Evolutionary conservation across 2,797 vertebrate species (phyloP), one percentile per base, ranked within the genome.

Genomic region (Mus minutoides): DNA sequence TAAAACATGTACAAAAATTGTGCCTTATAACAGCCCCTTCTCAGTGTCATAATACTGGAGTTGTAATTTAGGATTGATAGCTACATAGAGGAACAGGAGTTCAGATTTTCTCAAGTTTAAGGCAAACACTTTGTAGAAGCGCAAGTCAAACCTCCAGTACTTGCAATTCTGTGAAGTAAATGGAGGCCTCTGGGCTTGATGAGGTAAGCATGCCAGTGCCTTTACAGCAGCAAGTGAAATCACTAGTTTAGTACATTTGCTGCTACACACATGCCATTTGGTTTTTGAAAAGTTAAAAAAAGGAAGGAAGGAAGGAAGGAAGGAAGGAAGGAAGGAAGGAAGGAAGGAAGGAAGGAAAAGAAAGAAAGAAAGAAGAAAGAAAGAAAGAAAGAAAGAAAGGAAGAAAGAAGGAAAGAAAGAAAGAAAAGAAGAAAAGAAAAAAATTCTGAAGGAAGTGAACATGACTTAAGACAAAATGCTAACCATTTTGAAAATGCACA

Each of bases 141-240:
- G 91, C 86, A 78, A 56, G 95, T 94, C 97, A 97, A 97, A 96
- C 46, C 64, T 91, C 60, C 17, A 92, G 92, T 75, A 90, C 90
- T 96, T 96, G 85, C 34, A 95, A 94, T 87, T 75, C 87, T 96
- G 94, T 94, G 96, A 97, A 97, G 96, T 93, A 97, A 96, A 98
- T 97, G 95, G 91, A 95, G 91, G 94, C 92, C 92, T 94, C 93
- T 84, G 67, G 96, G 92, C 95, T 94, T 91, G 91, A 95, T 86
- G 67, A 94, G 89, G 88, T 95, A 96, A 96, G 77, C 80, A 92
- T 90, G 90, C 84, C 62, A 96, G 94, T 95, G 96, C 86, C 91
- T 97, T 96, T 96, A 88, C 90, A 97, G 94, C 80, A 96, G 95
- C 84, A 90, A 96, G 94, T 75, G 80, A 97, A 97, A 96, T 95